Evolutionary conservation across 2,888 invertebrate genomes (phyloP).

Genomic region (Dorcus hopei): DNA sequence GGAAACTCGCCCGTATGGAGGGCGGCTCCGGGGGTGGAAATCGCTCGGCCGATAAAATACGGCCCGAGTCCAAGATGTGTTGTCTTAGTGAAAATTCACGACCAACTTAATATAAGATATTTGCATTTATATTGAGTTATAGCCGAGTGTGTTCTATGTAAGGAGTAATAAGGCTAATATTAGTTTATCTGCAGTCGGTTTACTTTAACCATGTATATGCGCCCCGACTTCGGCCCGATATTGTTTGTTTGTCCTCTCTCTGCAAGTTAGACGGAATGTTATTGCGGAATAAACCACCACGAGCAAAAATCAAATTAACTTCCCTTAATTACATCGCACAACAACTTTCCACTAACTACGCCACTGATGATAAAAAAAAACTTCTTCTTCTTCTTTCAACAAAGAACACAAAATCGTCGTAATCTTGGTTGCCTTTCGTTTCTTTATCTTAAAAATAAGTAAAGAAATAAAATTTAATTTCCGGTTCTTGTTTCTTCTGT

Average conservation of each 20-base stretch:
- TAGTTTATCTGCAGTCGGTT: slow-evolving; percentile 47
- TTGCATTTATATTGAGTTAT: slow-evolving; percentile 52
- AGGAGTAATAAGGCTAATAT: slow-evolving; percentile 47
- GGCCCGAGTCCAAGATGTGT: slow-evolving; percentile 40
- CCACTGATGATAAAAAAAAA: too few relatives aligned
- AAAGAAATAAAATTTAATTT: too few relatives aligned
- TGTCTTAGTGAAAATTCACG: slow-evolving; percentile 49
- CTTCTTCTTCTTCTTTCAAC: too few relatives aligned
- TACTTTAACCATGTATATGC: slow-evolving; percentile 47
- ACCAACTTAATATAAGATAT: slow-evolving; percentile 49
- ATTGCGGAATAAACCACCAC: too few relatives aligned
- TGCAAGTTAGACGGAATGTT: background rate
- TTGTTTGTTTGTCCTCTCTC: slow-evolving; percentile 1
- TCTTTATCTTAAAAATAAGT: too few relatives aligned
- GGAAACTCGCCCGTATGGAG: background rate
- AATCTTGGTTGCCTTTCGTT: too few relatives aligned
- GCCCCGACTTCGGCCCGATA: background rate
- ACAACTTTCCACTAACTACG: too few relatives aligned
- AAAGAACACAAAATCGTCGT: too few relatives aligned
- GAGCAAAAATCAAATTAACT: too few relatives aligned
- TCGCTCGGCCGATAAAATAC: slow-evolving; percentile 20
- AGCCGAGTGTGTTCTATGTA: slow-evolving; percentile 39
- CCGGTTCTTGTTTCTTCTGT: too few relatives aligned
- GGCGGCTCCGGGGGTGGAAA: background rate
- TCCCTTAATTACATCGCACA: too few relatives aligned